Evolutionary conservation across 2,888 invertebrate genomes (phyloP).

Genomic region (Lasioglossum vierecki): DNA sequence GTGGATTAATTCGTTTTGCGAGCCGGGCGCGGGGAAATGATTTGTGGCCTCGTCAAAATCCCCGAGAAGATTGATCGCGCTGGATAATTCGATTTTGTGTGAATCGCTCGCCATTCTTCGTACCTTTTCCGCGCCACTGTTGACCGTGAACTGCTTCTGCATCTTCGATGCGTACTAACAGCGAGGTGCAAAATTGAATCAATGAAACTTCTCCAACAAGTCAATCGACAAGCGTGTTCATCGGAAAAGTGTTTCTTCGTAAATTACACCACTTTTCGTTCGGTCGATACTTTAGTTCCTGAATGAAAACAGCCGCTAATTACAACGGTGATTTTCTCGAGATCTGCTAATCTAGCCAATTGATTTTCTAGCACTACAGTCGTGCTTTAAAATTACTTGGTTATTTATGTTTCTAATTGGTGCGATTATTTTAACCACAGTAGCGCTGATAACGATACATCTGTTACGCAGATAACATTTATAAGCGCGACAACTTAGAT

Average conservation of each 20-base stretch:
- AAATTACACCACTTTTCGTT: slow-evolving; percentile 26
- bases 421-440: neutral
- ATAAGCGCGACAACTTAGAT: neutral
- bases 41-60: slow-evolving; percentile 35
- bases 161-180: neutral
- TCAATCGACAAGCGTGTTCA: neutral
- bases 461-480: neutral
- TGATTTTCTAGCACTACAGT: slow-evolving; percentile 8
- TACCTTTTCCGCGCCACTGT: neutral
- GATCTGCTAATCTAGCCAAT: slow-evolving; percentile 27
- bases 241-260: slow-evolving; percentile 31
- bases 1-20: slow-evolving; percentile 46
- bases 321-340: slow-evolving; percentile 28
- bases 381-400: neutral
- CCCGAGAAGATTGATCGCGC: slow-evolving; percentile 22
- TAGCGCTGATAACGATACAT: neutral
- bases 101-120: slow-evolving; percentile 13
- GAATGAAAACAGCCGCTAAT: slow-evolving; percentile 31
- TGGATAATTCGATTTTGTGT: slow-evolving; percentile 4
- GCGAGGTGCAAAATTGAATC: too few relatives aligned
- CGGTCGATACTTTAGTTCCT: slow-evolving; percentile 27
- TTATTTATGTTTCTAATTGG: neutral
- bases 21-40: slow-evolving; percentile 23
- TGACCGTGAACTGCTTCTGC: neutral
- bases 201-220: neutral